Evolutionary conservation across 2,113 vertebrate species (phyloP).

Genomic region (Acanthochromis polyacanthus): DNA sequence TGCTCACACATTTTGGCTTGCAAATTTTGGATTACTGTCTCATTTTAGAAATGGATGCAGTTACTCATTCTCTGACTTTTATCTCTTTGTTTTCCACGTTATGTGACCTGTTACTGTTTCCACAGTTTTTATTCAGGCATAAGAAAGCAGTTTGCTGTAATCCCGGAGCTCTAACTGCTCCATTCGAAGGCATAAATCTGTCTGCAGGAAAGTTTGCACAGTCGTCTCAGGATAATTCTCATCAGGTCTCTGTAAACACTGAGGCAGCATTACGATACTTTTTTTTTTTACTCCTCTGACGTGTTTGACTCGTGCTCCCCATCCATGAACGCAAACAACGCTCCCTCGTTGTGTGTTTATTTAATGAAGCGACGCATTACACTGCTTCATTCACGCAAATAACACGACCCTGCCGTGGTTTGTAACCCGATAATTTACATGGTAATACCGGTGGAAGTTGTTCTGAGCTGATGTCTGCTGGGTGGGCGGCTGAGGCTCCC

Average conservation of each 20-base stretch:
- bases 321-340: constrained; percentile 1
- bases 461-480: constrained; percentile 22
- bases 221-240: constrained; percentile 20
- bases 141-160: constrained; percentile 18
- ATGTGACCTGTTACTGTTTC: background rate
- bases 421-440: constrained; percentile 53
- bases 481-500: constrained; percentile 17
- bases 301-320: constrained; percentile 17
- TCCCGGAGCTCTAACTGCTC: constrained; percentile 2
- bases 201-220: constrained; percentile 18
- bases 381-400: constrained; percentile 49
- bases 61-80: background rate
- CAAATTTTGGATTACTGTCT: background rate
- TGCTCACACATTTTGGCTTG: background rate
- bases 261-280: background rate
- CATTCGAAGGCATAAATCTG: constrained; percentile 38
- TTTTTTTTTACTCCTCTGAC: background rate
- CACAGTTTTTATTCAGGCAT: background rate
- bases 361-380: constrained; percentile 45
- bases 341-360: constrained; percentile 26
- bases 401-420: constrained; percentile 22
- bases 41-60: background rate
- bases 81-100: background rate
- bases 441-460: constrained; percentile 42
- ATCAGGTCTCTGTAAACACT: constrained; percentile 20